Evolutionary conservation across 2,113 vertebrate species (phyloP), one percentile per base, ranked within the genome.

Genomic region (Eulemur macaco): DNA sequence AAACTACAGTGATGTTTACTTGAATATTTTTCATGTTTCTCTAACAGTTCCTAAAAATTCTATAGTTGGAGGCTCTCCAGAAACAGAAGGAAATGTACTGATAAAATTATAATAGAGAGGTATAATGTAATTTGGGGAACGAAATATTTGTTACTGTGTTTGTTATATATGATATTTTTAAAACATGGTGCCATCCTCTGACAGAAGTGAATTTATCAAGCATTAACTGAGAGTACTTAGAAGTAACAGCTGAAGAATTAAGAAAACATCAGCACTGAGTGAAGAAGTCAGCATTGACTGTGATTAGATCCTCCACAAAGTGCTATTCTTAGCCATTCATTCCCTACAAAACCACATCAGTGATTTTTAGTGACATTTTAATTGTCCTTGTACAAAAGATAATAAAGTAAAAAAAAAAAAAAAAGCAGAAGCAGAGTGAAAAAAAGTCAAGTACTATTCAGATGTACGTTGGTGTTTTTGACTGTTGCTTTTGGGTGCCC

Each of bases 241-340:
- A 96, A 97, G 71, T 52, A 95, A 82, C 42, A 93, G 81, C 66
- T 97, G 92, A 98, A 96, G 73, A 83, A 92, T 69, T 94, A 96
- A 96, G 58, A 37, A 74, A 96, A 17, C 7, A 73, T 80, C 10
- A 5, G 69, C 91, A 27, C 1, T 95, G 74, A 94, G 37, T 92
- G 91, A 97, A 73, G 89, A 98, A 96, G 83, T 80, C 87, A 96
- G 87, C 63, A 31, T 89, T 37, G 2, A 0, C 31, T 37, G 0
- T 58, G 77, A 95, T 83, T 87, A 95, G 94, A 89, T 78, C 74
- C 14, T 97, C 12, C 78, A 71, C 42, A 2, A 27, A 88, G 10
- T 80, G 17, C 77, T 97, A 1, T 96, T 98, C 86, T 93, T 95
- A 77, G 85, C 21, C 18, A 86, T 25, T 66, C 93, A 60, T 80